Conservation (phyloP, 2,888 invertebrate species). For the Leptinotarsa haldemani region DNA sequence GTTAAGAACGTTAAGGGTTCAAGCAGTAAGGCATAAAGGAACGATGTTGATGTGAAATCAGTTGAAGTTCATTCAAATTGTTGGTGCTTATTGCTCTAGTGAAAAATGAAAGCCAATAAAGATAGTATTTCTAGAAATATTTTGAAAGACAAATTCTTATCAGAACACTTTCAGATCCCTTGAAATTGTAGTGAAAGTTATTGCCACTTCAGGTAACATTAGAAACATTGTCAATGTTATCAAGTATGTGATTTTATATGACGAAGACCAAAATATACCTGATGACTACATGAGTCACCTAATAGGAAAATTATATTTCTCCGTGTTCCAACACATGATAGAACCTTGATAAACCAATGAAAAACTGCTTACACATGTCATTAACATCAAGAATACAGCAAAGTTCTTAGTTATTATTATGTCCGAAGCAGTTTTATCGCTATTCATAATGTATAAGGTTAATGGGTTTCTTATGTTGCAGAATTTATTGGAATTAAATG, state of each 20-base stretch:
- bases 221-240: background rate
- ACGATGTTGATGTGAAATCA: no score
- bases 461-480: conserved; percentile 3
- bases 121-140: no score
- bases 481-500: conserved; percentile 4
- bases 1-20: no score
- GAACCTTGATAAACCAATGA: conserved; percentile 1
- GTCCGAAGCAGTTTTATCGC: background rate
- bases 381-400: conserved; percentile 2
- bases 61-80: no score
- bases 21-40: no score
- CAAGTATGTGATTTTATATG: background rate
- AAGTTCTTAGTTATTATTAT: conserved; percentile 4
- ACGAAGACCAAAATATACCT: background rate
- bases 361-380: background rate
- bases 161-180: background rate
- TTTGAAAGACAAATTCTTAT: no score
- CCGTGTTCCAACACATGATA: conserved; percentile 1
- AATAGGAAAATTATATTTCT: conserved; percentile 1
- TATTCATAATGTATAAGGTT: conserved; percentile 1
- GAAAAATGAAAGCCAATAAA: no score
- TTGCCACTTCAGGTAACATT: background rate
- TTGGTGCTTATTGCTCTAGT: no score
- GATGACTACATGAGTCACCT: background rate
- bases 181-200: background rate